Base-by-base conservation (phyloP, 2,888 invertebrate species). In the Amitus sp. region DNA sequence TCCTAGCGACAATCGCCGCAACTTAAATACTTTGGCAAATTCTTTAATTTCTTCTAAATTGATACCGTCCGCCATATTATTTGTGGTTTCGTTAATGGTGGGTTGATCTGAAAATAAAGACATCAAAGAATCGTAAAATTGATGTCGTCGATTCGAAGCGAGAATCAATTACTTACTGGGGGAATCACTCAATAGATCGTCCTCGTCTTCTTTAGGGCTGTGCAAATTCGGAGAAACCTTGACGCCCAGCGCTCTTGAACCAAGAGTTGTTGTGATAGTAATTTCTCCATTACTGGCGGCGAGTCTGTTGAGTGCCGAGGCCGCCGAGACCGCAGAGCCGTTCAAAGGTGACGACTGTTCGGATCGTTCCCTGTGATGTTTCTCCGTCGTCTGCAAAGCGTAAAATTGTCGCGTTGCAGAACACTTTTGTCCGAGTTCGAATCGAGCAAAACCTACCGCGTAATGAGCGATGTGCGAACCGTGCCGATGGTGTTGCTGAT, bases 31-130 rank as follows among this genome's bases (percentile, higher is more conserved):
- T 85, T 96, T 96, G 68, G 98, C 97, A 84, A 98, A 98, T 85
- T 98, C 97, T 85, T 96, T 96, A 82, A 98, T 98, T 84, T 97
- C 97, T 82, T 98, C 97, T 79, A 98, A 85, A 84, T 98, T 95
- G 77, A 97, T 95, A 48, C 97, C 97, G 80, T 98, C 97, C 28
- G 97, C 96, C 53, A 96, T 93, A 83, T 96, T 96, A 79, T 93
- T 93, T 69, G 92, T 95, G 47, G 94, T 92, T 84, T 96, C 95
- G 84, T 94, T 96, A 80, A 96, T 96, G 67, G 95, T 95, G 60
- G 93, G 93, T 83, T 94, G 94, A 85, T 93, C 94, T 94, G 85
- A 49, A 81, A 80, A 17, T 12, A 30, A 40, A 46, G 5, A 10
- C 27, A 9, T 4, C 9, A 30, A 18, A 40, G 13, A 47, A 18